Base-by-base conservation (phyloP, 2,797 vertebrate species). In the Mallotus villosus region DNA sequence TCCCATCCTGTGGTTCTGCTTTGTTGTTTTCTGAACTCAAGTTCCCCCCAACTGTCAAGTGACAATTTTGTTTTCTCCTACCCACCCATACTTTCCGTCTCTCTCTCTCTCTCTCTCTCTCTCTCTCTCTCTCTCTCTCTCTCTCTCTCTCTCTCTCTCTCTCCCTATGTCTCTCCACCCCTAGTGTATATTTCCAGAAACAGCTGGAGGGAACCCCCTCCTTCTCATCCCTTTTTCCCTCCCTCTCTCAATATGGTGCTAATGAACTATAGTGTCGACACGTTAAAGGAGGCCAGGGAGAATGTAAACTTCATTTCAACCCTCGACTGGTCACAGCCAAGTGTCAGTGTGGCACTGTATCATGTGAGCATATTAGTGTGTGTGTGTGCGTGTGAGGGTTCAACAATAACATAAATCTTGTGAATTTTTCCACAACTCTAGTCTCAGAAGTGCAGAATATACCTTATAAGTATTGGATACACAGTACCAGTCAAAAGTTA, bases 171-270 rank as follows among this genome's bases (percentile, higher is more conserved):
- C 51, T 63, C 74, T 19, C 73, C 61, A 29, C 29, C 17, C 29
- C 55, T 65, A 63, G 37, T 55, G 46, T 71, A 65, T 70, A 70
- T 60, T 17, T 76, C 63, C 65, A 71, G 60, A 78, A 78, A 78
- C 76, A 78, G 73, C 76, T 78, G 76, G 64, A 74, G 68, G 71
- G 64, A 74, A 63, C 84, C 68, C 76, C 78, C 70, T 59, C 74
- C 65, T 61, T 67, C 67, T 68, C 25, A 6, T 24, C n/a, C 73
- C 57, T 55, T 22, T 85, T 86, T 80, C 83, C 81, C 82, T 19
- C 77, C 71, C 70, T 83, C 74, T 91, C 89, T 90, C 91, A 82
- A 85, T 88, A 86, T 85, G 84, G 90, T 90, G 89, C 83, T 89
- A 92, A 92, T 93, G 89, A 91, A 71, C 64, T 7, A 27, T 68